Base-by-base conservation (phyloP, 1,140 invertebrate species). In the Chlorops oryzae region DNA sequence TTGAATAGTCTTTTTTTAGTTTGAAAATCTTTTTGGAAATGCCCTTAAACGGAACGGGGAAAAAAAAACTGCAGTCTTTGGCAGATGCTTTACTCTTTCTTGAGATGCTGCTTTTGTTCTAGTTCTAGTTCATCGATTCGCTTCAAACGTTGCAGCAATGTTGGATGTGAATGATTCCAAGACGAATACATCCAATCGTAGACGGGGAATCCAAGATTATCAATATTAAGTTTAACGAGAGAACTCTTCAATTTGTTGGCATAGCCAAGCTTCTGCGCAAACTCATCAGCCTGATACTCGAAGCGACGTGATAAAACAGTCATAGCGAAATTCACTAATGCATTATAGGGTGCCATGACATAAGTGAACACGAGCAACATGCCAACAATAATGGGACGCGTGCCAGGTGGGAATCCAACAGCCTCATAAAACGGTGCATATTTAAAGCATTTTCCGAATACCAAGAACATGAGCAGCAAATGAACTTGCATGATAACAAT, bases 261-360 rank as follows among this genome's bases (percentile, higher is more conserved):
- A 60, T 83, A 84, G 18, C 90, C 85, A 38, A 98, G 73, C 23
- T 78, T 76, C 40, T 84, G 85, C 6, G 93, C 94, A 79, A 96
- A 99, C 21, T 79, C 79, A 75, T 99, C 97, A n/a, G 97, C 97
- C 79, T 96, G 83, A 76, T 97, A 99, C 75, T 99, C 97, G 72
- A 88, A 95, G 56, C 79, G 80, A 48, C 88, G 76, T 17, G 81
- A 84, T 3, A 86, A 60, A 12, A 81, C 77, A 15, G 84, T 87
- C 71, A 83, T 75, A 35, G 81, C 70, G 59, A 84, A 88, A 38
- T 78, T 79, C n/a, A 89, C 72, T 12, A 89, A 81, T 55, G 91
- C 88, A 77, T 97, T 93, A 58, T 96, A 92, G 4, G 95, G 93
- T 27, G 90, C 86, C 62, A 98, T 86, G 50, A 99, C 85, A 70